A percentile compares a stretch with the other conserved stretches of the same genome.
Evolutionary conservation across 1,140 invertebrate genomes (phyloP).

Genomic region (Leptinotarsa defecta): DNA sequence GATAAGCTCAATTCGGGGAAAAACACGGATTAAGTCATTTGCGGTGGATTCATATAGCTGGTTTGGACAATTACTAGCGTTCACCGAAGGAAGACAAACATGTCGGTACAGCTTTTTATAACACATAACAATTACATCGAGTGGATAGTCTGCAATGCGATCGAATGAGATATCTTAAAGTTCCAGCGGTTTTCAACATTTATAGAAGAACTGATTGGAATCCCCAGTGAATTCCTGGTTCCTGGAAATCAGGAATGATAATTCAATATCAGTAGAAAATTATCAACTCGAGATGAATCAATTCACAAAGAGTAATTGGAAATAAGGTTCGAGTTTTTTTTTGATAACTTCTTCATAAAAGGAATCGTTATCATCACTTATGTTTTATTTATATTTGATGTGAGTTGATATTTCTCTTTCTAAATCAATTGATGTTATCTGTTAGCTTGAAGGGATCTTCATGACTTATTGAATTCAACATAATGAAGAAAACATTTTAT

Average conservation of each 20-base stretch:
- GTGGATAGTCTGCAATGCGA: slow-evolving; percentile 43
- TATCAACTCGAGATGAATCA: background rate
- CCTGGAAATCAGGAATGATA: background rate
- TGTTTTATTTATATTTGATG: no score
- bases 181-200: slow-evolving; percentile 14
- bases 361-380: no score
- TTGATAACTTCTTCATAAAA: no score
- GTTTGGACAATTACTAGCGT: slow-evolving; percentile 46
- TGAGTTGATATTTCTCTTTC: no score
- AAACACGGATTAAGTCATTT: slow-evolving; percentile 50
- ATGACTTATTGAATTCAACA: no score
- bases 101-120: slow-evolving; percentile 48
- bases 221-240: background rate
- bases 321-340: no score
- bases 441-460: no score
- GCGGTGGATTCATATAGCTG: slow-evolving; percentile 46
- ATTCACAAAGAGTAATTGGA: background rate
- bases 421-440: no score
- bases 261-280: background rate
- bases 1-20: slow-evolving; percentile 41
- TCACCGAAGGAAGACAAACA: slow-evolving; percentile 45
- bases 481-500: no score
- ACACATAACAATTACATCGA: slow-evolving; percentile 48
- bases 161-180: slow-evolving; percentile 19
- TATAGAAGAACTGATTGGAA: background rate